Evolutionary conservation across 2,888 invertebrate species (phyloP), one percentile per base, ranked within the genome.

Genomic region (Diaprepes abbreviatus): DNA sequence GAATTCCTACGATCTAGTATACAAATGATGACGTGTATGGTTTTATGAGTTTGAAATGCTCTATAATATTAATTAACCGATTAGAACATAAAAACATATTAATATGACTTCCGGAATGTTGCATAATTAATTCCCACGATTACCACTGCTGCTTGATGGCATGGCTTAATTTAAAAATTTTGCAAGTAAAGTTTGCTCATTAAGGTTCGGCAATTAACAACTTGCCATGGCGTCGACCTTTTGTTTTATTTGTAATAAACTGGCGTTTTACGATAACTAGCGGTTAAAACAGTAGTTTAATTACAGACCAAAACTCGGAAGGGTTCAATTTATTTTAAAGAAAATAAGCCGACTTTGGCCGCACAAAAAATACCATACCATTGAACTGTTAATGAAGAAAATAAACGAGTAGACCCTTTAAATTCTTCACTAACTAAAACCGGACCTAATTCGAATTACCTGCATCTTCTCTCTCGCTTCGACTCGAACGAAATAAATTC

Each of bases 341-440:
- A 35, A 70, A 45, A 66, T 31, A 57, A 54, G 66, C 62, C 63
- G 68, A 55, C 68, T 36, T 57, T n/a, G 16, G 31, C 28, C 52
- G 57, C 28, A 54, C 57, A 52, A 21, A 70, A 62, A 73, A 71
- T 73, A 71, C 62, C 73, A 65, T 74, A 75, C 71, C 75, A 71
- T 70, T 59, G 71, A 72, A 73, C 75, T 74, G 76, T 76, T 79
- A 79, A 79, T 78, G 77, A 79, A 76, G 73, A 76, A 77, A 78
- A 78, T 78, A 78, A 78, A 78, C 76, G 76, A 78, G 72, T 16
- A 52, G 66, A 69, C 77, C 76, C 78, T 77, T 78, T 76, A 78
- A 77, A 78, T 78, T 79, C 79, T 74, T 76, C 71, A 76, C 76
- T 77, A 76, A 77, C 77, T 76, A 77, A 78, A 78, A 77, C 75